Conservation (phyloP, 2,888 invertebrate genomes). For the Neoascia interrupta region DNA sequence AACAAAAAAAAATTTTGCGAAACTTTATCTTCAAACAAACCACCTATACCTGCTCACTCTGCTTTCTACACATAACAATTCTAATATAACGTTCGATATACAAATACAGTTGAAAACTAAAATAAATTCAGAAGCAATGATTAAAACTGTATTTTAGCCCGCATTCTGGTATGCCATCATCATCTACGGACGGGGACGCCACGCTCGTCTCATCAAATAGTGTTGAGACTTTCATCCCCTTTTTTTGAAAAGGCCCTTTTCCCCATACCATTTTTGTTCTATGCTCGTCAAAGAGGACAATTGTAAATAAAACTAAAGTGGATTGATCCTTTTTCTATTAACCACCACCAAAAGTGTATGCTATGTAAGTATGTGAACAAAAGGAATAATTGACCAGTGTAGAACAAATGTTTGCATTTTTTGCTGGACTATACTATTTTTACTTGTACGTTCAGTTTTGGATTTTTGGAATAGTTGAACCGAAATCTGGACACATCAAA, state of each 20-base stretch:
- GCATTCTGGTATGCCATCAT: constrained; percentile 17
- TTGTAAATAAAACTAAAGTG: constrained; percentile 61
- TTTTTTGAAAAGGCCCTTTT: constrained; percentile 26
- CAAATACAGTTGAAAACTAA: neutral
- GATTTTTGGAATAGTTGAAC: constrained; percentile 49
- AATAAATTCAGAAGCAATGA: neutral
- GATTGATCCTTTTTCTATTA: constrained; percentile 64
- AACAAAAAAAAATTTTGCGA: neutral
- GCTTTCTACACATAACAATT: neutral
- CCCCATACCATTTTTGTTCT: neutral
- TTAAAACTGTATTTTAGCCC: constrained; percentile 24
- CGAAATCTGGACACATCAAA: constrained; percentile 22
- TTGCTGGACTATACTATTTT: constrained; percentile 49
- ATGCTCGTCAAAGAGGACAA: constrained; percentile 51
- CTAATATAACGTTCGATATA: constrained; percentile 17
- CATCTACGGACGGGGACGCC: neutral
- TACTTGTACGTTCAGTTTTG: constrained; percentile 2
- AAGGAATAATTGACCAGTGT: constrained; percentile 71
- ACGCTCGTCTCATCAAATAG: no score
- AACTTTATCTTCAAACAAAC: no score
- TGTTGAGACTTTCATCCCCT: constrained; percentile 50
- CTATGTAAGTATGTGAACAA: constrained; percentile 64
- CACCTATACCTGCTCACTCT: no score
- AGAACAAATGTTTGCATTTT: constrained; percentile 71
- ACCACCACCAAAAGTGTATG: constrained; percentile 41